Base-by-base conservation (phyloP, 1,140 invertebrate species). In the Cotesia chilonis region DNA sequence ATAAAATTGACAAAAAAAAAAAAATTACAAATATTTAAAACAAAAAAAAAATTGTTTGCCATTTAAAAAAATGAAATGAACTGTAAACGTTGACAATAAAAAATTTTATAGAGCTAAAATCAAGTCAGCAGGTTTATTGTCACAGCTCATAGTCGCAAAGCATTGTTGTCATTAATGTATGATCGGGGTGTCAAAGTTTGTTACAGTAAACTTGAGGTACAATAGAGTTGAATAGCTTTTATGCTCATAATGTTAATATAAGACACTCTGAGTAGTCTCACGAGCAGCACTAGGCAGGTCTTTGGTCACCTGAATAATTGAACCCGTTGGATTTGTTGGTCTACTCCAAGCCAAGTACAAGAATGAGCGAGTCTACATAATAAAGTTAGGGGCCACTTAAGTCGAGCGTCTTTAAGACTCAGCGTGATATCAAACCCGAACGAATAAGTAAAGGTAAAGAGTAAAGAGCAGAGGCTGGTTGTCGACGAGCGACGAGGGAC, bases 371-470 rank as follows among this genome's bases (percentile, higher is more conserved):
- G n/a, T 9, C n/a, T 41, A 60, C 55, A 60, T 69, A 37, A 72
- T 59, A 52, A 67, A 74, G 63, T 63, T 36, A 69, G 59, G 60
- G 64, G 68, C 61, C 71, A 74, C 69, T 79, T 78, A 79, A 80
- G 79, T 78, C 74, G 80, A 79, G 79, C 79, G 80, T 79, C 79
- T 81, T 78, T 79, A 77, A 72, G 76, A 77, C 75, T 75, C 76
- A 79, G 71, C 60, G 20, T 55, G 66, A 59, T 64, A 66, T 73
- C 66, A 55, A 68, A 47, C 41, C 41, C 3, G 41, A 35, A 28
- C 65, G 51, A 36, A 47, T 70, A 17, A 10, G 41, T 47, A 10
- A 9, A 9, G 41, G 41, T 47, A 10, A 47, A 47, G 28, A 28
- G 28, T 28, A 28, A 28, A 28, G 28, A 28, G 10, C 41, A 9